Percentiles rank a stretch among this genome's conserved stretches.
Conservation (phyloP, 2,113 vertebrate genomes). For the Sorex fumeus region DNA sequence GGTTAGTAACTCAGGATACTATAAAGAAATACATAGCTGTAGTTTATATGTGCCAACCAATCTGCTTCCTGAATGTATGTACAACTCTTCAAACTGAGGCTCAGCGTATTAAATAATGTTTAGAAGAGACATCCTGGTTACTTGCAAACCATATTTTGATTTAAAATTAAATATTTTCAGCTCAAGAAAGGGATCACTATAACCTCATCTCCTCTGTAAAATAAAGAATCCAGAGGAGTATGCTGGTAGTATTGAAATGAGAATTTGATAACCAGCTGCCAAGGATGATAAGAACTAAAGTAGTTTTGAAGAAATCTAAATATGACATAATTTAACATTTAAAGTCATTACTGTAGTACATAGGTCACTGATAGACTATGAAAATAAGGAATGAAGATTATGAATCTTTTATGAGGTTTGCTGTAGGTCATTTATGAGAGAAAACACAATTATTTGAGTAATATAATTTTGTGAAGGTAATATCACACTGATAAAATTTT, state of each 20-base stretch:
- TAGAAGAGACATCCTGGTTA: conserved; percentile 65
- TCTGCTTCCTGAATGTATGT: conserved; percentile 74
- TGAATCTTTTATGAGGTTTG: not conserved
- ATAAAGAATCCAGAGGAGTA: conserved; percentile 67
- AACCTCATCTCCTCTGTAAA: conserved; percentile 73
- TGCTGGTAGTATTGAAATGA: conserved; percentile 11
- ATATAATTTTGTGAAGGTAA: conserved; percentile 29
- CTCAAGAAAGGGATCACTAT: conserved; percentile 70
- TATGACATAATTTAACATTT: conserved; percentile 78
- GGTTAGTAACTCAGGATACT: conserved; percentile 76
- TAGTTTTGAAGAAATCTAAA: conserved; percentile 77
- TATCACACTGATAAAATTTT: not conserved
- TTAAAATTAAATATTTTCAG: conserved; percentile 82
- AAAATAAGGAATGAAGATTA: not conserved
- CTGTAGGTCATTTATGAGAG: conserved; percentile 26
- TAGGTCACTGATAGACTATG: not conserved
- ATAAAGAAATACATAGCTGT: conserved; percentile 60
- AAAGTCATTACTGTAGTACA: conserved; percentile 48
- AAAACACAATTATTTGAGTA: not conserved
- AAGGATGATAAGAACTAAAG: conserved; percentile 75
- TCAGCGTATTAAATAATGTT: conserved; percentile 73
- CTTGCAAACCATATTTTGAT: conserved; percentile 82
- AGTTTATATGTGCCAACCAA: conserved; percentile 77
- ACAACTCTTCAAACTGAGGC: conserved; percentile 56
- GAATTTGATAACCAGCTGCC: conserved; percentile 62